Evolutionary conservation across 2,113 vertebrate species (phyloP), one percentile per base, ranked within the genome.

Genomic region (Bungarus multicinctus): DNA sequence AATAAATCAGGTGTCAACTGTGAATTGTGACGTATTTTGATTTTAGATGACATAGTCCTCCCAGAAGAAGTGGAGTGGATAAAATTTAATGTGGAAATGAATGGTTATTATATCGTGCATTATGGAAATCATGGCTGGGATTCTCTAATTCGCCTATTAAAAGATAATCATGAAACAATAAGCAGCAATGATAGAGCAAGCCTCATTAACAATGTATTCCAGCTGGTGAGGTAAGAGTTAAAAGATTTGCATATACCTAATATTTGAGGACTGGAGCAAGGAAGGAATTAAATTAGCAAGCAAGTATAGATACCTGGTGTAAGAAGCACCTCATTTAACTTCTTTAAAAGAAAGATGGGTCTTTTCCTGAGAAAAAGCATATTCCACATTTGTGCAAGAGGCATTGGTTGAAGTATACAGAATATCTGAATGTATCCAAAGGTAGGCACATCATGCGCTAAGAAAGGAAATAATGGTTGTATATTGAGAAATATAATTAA

Each of bases 81-180:
- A 95, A 99, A 99, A 96, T 99, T 99, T 92, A 99, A 99, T 0
- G 98, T 98, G 90, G 98, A 98, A 92, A 99, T 99, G 98, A 98
- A 97, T 16, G 98, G 99, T 52, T 99, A 98, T 96, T 99, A 99
- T 96, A 98, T 99, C 74, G 98, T 99, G 11, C 98, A 99, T 96
- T 99, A 99, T 0, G 97, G 98, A 93, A 97, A 93, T 30, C 94
- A 97, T 0, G 99, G 98, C 11, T 99, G 99, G 99, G 97, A 98
- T 92, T 95, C 96, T 53, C 91, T 99, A 52, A 98, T 97, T 91
- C 94, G 88, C 22, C 97, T 99, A 88, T 97, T 99, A 93, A 97
- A 96, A 69, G 93, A 95, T 93, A 97, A 98, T 89, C 98, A 98
- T 96, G 97, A 97, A 0, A 96, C 95, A 0, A 96, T 99, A 74